A percentile compares a stretch with the other conserved stretches of the same genome.
Conservation (phyloP, 1,140 invertebrate genomes). For the Drosophila persimilis region DNA sequence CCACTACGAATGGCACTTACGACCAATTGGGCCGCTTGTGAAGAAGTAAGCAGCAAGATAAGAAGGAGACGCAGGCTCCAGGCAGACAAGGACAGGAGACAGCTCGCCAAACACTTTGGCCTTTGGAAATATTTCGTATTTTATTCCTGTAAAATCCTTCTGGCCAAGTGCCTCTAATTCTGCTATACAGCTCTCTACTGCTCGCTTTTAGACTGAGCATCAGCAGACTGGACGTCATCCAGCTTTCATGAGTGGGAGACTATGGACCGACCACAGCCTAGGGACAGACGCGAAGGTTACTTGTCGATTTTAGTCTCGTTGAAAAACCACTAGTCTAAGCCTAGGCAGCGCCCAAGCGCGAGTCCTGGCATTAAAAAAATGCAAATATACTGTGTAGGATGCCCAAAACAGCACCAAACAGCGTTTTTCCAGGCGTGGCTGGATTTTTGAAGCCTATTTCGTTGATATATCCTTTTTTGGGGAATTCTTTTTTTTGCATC, state of each 20-base stretch:
- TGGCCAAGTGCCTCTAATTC: constrained; percentile 66
- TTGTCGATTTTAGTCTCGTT: constrained; percentile 68
- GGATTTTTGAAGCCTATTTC: too few species aligned
- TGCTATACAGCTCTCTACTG: constrained; percentile 17
- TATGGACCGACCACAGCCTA: constrained; percentile 47
- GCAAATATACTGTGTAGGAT: constrained; percentile 61
- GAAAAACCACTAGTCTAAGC: constrained; percentile 17
- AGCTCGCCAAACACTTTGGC: constrained; percentile 55
- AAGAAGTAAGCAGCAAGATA: constrained; percentile 55
- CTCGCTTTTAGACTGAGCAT: constrained; percentile 15
- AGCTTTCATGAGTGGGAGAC: constrained; percentile 29
- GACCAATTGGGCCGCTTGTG: constrained; percentile 59
- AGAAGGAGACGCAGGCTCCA: too few species aligned
- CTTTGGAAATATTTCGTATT: constrained; percentile 70
- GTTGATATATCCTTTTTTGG: too few species aligned
- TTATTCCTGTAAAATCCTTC: constrained; percentile 69
- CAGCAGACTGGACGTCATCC: constrained; percentile 23
- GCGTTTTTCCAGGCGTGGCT: too few species aligned
- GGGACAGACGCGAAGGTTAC: constrained; percentile 53
- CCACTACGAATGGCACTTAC: constrained; percentile 72
- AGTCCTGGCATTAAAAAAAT: background rate
- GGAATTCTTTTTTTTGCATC: too few species aligned
- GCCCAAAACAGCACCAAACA: constrained; percentile 16
- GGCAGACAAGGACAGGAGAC: constrained; percentile 7
- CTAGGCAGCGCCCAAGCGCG: constrained; percentile 36